These are phyloP conservation scores for Lepilemur septentrionalis DNA, from an alignment of 2,797 vertebrate species.

Conservation along the genomic window DNA sequence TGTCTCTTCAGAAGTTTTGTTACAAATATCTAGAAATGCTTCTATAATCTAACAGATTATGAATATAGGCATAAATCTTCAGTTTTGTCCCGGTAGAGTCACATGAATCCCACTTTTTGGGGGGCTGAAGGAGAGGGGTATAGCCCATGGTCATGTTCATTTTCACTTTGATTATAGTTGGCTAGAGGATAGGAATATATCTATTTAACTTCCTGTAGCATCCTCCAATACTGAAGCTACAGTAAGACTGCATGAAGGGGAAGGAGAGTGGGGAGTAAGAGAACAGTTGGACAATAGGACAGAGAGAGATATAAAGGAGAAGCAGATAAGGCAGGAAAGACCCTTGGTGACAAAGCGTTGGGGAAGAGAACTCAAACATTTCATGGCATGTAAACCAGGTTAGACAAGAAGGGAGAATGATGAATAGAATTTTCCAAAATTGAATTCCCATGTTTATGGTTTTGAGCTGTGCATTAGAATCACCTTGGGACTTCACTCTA, in stretches of 20 bases:
- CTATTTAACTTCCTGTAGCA: background rate
- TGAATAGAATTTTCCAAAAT: conserved; percentile 1
- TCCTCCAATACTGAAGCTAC: background rate
- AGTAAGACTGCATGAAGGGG: background rate
- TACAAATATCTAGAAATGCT: background rate
- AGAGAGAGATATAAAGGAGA: background rate
- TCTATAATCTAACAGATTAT: background rate
- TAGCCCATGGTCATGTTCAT: background rate
- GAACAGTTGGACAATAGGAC: background rate
- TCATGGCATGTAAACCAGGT: background rate
- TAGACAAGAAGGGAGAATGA: background rate
- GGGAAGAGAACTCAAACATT: background rate
- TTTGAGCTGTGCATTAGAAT: background rate
- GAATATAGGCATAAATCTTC: background rate
- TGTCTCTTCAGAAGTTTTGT: background rate
- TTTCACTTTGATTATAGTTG: background rate
- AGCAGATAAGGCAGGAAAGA: background rate
- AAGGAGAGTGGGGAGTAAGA: background rate
- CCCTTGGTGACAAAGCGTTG: background rate
- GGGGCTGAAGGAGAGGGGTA: accelerated
- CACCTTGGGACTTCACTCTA: background rate
- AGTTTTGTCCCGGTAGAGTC: background rate
- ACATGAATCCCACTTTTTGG: background rate
- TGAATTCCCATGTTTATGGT: background rate
- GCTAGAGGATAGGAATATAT: background rate